These are phyloP conservation scores for Rhineura floridana DNA, from an alignment of 2,113 vertebrate species.

Conservation along the genomic window DNA sequence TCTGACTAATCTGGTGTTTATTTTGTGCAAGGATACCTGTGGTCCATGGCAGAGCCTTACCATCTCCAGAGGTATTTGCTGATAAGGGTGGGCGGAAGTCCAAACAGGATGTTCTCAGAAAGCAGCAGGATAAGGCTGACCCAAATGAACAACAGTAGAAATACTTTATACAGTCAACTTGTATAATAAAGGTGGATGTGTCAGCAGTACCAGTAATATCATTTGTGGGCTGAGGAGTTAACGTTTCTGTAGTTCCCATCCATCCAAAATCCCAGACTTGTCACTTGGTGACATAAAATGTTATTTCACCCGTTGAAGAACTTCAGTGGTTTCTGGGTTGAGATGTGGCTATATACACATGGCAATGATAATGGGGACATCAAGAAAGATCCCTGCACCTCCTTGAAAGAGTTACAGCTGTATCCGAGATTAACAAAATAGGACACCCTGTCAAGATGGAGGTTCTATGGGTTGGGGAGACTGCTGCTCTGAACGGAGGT, in stretches of 20 bases:
- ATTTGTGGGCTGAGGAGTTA: background rate
- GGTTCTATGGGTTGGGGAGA: too few relatives aligned
- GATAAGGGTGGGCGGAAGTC: background rate
- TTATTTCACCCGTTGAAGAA: too few relatives aligned
- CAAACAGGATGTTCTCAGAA: constrained; percentile 9
- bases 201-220: background rate
- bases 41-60: background rate
- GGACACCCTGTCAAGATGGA: too few relatives aligned
- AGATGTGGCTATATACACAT: too few relatives aligned
- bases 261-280: too few relatives aligned
- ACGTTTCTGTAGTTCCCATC: background rate
- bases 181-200: background rate
- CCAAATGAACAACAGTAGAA: background rate
- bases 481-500: too few relatives aligned
- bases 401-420: too few relatives aligned
- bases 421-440: too few relatives aligned
- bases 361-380: too few relatives aligned
- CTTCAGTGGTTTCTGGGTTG: too few relatives aligned
- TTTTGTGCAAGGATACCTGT: background rate
- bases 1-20: background rate
- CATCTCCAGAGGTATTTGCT: background rate
- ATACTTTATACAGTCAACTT: background rate
- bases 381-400: too few relatives aligned
- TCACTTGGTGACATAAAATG: too few relatives aligned
- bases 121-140: background rate